These are phyloP conservation scores for Leptopilina myrica DNA, from an alignment of 2,888 invertebrate genomes.

Conservation along the genomic window DNA sequence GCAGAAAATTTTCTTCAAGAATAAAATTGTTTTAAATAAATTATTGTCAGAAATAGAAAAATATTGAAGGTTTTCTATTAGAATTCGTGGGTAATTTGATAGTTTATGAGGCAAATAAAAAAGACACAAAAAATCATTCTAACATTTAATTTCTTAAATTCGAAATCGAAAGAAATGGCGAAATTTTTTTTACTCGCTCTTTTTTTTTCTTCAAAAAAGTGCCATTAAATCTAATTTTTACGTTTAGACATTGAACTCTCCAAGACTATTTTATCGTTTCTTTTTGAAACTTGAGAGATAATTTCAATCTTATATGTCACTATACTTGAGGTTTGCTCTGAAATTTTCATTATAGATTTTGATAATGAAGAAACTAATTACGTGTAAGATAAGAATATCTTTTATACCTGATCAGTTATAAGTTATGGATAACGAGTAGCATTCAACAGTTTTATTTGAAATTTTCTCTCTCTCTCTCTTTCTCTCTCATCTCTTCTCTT, in stretches of 20 bases:
- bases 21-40: too few relatives aligned
- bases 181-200: not conserved
- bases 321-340: not conserved
- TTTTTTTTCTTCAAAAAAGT: not conserved
- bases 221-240: not conserved
- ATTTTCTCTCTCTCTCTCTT: not conserved
- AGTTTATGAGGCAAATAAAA: too few relatives aligned
- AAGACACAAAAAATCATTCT: too few relatives aligned
- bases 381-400: not conserved
- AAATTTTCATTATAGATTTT: not conserved
- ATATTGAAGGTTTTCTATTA: too few relatives aligned
- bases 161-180: too few relatives aligned
- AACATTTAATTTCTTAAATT: too few relatives aligned
- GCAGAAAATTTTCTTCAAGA: too few relatives aligned
- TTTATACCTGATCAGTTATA: not conserved
- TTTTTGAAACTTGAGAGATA: not conserved
- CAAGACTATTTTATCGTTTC: not conserved
- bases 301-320: not conserved
- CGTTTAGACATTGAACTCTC: conserved; percentile 1
- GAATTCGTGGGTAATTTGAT: too few relatives aligned
- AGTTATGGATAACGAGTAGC: not conserved
- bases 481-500: not conserved
- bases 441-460: too few relatives aligned
- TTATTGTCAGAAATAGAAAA: too few relatives aligned
- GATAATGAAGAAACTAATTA: not conserved